phyloP scores from a whole-genome alignment of 2,797 vertebrate genomes.

The Austrolebias charrua region DNA sequence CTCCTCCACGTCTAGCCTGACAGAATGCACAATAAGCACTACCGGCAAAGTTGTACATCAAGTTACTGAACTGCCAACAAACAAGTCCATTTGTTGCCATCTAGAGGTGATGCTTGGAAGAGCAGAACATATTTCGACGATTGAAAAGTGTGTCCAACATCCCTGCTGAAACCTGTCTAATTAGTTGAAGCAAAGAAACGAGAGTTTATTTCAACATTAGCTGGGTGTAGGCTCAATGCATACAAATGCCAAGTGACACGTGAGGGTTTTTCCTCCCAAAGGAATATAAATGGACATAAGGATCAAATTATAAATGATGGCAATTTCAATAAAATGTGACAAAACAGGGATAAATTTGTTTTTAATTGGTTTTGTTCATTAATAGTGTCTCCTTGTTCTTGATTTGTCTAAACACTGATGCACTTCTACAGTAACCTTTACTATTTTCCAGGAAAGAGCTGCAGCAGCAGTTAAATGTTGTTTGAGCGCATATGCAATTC shows the following conservation, averaged over 20 bases:
- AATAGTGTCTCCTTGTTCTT: too few species aligned
- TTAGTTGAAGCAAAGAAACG: neutral
- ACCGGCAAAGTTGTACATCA: constrained; percentile 18
- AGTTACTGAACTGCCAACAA: constrained; percentile 18
- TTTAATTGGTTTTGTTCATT: too few species aligned
- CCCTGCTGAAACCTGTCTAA: neutral
- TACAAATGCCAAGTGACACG: neutral
- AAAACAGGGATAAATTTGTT: too few species aligned
- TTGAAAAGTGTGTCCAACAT: constrained; percentile 5
- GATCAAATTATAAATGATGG: constrained; percentile 8
- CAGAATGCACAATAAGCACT: constrained; percentile 32
- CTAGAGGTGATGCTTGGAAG: constrained; percentile 56
- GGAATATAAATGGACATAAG: neutral
- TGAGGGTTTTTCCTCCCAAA: neutral
- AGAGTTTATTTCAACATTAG: neutral
- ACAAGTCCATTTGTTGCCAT: constrained; percentile 64
- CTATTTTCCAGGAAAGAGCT: constrained; percentile 15
- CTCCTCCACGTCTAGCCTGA: constrained; percentile 67
- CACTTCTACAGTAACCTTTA: too few species aligned
- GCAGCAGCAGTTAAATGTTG: constrained; percentile 14
- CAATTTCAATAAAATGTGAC: neutral
- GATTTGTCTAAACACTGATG: too few species aligned
- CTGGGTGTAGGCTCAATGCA: neutral
- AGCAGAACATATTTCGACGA: neutral
- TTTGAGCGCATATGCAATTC: constrained; percentile 27